These are phyloP conservation scores for Rhynchomys soricoides DNA, from an alignment of 2,113 vertebrate genomes.

Conservation along the genomic window DNA sequence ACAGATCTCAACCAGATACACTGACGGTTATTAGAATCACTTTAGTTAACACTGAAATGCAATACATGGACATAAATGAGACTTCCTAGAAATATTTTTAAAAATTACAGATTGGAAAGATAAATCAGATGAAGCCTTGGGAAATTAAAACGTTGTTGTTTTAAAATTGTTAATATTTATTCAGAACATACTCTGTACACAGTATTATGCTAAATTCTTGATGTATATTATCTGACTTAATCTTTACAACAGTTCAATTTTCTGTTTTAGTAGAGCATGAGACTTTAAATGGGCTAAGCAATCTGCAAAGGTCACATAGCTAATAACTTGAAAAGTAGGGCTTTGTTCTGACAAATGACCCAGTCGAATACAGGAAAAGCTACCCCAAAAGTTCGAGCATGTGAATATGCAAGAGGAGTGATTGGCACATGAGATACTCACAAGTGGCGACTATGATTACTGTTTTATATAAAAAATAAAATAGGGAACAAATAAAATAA, in stretches of 20 bases:
- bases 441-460: background rate
- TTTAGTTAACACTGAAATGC: background rate
- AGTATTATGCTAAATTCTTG: background rate
- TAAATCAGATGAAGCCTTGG: background rate
- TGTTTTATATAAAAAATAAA: background rate
- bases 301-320: slow-evolving; percentile 22
- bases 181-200: background rate
- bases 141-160: background rate
- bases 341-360: slow-evolving; percentile 4
- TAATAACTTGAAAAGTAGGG: background rate
- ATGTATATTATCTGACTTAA: slow-evolving; percentile 2
- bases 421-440: background rate
- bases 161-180: slow-evolving; percentile 23
- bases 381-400: background rate
- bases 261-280: slow-evolving; percentile 14
- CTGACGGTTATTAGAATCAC: background rate
- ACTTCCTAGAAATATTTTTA: background rate
- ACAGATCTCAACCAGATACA: background rate
- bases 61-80: background rate
- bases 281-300: slow-evolving; percentile 1
- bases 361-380: background rate
- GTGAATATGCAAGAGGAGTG: background rate
- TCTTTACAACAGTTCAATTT: slow-evolving; percentile 35
- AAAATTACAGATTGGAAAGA: background rate
- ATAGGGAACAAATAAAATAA: background rate